These are phyloP conservation scores for Torymus aiolomorphi DNA, from an alignment of 2,888 invertebrate species.

Conservation along the genomic window DNA sequence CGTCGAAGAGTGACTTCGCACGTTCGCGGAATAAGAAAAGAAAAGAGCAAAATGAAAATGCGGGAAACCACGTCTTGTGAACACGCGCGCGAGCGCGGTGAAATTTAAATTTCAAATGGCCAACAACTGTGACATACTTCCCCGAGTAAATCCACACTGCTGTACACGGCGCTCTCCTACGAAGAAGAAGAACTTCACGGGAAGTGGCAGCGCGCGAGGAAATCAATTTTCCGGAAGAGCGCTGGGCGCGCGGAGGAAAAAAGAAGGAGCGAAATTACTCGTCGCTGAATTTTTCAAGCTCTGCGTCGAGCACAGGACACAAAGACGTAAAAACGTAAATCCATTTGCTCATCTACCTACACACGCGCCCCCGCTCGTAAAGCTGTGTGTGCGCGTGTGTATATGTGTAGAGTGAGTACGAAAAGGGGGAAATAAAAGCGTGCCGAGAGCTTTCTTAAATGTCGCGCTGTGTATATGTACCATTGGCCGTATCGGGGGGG, in stretches of 20 bases:
- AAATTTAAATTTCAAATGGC: constrained; percentile 27
- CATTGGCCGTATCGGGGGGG: constrained; percentile 30
- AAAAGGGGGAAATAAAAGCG: not conserved
- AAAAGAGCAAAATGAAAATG: not conserved
- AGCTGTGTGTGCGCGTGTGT: not conserved
- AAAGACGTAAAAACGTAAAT: constrained; percentile 45
- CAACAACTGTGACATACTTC: constrained; percentile 14
- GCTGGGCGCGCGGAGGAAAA: not conserved
- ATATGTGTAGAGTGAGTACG: not conserved
- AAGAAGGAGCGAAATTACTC: constrained; percentile 24
- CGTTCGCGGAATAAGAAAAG: too few species aligned
- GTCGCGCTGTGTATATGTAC: not conserved
- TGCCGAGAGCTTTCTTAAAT: constrained; percentile 24
- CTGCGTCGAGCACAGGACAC: not conserved
- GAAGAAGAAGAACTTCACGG: not conserved
- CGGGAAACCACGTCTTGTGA: not conserved
- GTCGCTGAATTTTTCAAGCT: constrained; percentile 37
- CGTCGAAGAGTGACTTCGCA: too few species aligned
- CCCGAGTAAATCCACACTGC: not conserved
- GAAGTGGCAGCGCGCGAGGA: constrained; percentile 3
- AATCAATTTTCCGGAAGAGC: constrained; percentile 34
- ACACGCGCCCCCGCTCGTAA: not conserved
- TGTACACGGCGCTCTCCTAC: not conserved
- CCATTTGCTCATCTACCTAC: constrained; percentile 40
- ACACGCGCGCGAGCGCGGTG: too few species aligned